Conservation (phyloP, 2,888 invertebrate species). For the Ormyrus pomaceus region DNA sequence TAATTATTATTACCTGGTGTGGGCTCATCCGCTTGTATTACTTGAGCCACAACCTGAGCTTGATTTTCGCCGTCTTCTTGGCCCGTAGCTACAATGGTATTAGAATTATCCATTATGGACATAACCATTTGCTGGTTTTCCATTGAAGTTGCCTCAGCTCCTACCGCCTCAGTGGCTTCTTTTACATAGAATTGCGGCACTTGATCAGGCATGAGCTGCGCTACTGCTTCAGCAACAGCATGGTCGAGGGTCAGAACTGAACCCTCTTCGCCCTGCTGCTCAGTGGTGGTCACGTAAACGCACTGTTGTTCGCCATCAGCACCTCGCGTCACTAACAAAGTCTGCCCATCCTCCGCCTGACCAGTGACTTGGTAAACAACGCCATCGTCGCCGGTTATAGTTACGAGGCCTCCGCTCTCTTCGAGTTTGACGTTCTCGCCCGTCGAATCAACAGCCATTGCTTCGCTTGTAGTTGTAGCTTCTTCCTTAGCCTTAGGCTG, state of each 20-base stretch:
- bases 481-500: neutral
- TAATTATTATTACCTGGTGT: conserved; percentile 83
- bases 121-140: conserved; percentile 76
- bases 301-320: conserved; percentile 87
- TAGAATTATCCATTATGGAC: conserved; percentile 74
- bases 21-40: conserved; percentile 89
- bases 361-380: conserved; percentile 87
- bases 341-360: conserved; percentile 88
- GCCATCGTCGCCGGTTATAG: conserved; percentile 91
- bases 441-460: conserved; percentile 1
- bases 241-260: conserved; percentile 79
- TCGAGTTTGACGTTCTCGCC: conserved; percentile 73
- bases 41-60: conserved; percentile 90
- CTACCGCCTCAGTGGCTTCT: conserved; percentile 59
- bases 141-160: conserved; percentile 59
- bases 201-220: conserved; percentile 79
- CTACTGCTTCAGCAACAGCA: conserved; percentile 76
- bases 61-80: conserved; percentile 76
- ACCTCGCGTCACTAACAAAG: conserved; percentile 84
- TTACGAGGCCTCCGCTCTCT: conserved; percentile 80
- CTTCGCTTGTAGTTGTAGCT: neutral
- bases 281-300: conserved; percentile 79
- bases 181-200: conserved; percentile 75
- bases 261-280: conserved; percentile 79
- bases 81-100: conserved; percentile 61